Conservation (phyloP, 2,888 invertebrate species). For the Catocala fraxini region DNA sequence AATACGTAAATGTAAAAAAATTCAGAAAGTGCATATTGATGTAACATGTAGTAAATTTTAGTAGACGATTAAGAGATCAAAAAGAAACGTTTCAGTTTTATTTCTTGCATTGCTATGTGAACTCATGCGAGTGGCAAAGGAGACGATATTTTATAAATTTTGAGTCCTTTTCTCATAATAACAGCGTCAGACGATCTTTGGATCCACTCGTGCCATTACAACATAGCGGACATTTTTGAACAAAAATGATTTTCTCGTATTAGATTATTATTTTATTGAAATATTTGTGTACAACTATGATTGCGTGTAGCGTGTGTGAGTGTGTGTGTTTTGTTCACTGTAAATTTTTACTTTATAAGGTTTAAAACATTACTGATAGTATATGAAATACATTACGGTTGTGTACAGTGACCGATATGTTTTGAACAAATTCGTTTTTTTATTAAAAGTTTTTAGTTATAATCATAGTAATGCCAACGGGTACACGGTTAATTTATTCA, state of each 20-base stretch:
- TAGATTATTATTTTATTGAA: slow-evolving; percentile 32
- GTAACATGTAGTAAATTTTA: slow-evolving; percentile 39
- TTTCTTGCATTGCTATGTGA: slow-evolving; percentile 23
- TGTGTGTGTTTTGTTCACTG: slow-evolving; percentile 55
- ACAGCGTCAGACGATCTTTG: slow-evolving; percentile 17
- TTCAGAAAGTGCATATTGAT: slow-evolving; percentile 39
- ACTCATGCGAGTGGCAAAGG: slow-evolving; percentile 23
- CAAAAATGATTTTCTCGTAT: slow-evolving; percentile 25
- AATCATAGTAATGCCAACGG: slow-evolving; percentile 32
- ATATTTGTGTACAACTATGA: slow-evolving; percentile 48
- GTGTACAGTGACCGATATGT: slow-evolving; percentile 37
- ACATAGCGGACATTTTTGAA: slow-evolving; percentile 25
- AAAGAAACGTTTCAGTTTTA: slow-evolving; percentile 36
- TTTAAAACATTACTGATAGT: slow-evolving; percentile 59
- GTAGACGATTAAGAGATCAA: slow-evolving; percentile 32
- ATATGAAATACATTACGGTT: slow-evolving; percentile 41
- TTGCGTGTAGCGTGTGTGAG: slow-evolving; percentile 48
- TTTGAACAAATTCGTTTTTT: slow-evolving; percentile 27
- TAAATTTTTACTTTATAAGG: slow-evolving; percentile 76
- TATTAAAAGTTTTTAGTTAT: slow-evolving; percentile 25
- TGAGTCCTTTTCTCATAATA: slow-evolving; percentile 26
- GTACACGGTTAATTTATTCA: slow-evolving; percentile 31
- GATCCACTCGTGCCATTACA: slow-evolving; percentile 18
- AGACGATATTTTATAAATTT: slow-evolving; percentile 23
- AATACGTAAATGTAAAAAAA: too few species aligned